A percentile compares a stretch with the other conserved stretches of the same genome.
Evolutionary conservation across 2,888 invertebrate genomes (phyloP).

Genomic region (Noctuana brunneofusca): DNA sequence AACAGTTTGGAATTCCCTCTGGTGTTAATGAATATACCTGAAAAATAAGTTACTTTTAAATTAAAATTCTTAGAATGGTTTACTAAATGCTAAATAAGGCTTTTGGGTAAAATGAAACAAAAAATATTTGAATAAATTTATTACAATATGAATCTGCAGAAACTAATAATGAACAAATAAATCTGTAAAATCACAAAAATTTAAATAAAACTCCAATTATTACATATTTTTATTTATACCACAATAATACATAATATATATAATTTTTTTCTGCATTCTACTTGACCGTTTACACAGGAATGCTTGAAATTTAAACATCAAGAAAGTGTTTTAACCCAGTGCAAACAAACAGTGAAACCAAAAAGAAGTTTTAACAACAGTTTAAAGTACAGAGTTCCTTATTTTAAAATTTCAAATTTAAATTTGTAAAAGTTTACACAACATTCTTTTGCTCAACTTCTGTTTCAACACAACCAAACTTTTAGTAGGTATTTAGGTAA

Average conservation of each 20-base stretch:
- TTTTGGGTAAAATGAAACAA: constrained; percentile 50
- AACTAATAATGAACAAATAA: too few relatives aligned
- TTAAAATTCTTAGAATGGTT: constrained; percentile 36
- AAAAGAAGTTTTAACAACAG: too few relatives aligned
- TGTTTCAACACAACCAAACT: neutral
- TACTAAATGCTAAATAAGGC: constrained; percentile 34
- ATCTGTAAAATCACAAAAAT: too few relatives aligned
- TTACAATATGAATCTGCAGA: too few relatives aligned
- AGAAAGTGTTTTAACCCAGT: neutral
- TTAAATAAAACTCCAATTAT: too few relatives aligned
- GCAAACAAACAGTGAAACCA: too few relatives aligned
- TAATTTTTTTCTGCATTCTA: neutral
- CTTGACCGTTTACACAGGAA: neutral
- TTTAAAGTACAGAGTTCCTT: neutral
- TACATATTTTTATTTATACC: too few relatives aligned
- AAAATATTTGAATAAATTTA: too few relatives aligned
- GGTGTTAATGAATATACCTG: constrained; percentile 79
- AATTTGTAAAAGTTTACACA: neutral
- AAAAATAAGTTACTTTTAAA: constrained; percentile 48
- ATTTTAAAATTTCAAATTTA: neutral
- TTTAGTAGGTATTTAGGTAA: too few relatives aligned
- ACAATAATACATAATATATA: too few relatives aligned
- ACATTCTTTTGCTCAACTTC: neutral
- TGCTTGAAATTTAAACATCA: neutral
- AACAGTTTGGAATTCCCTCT: constrained; percentile 79